Percentiles rank a stretch among this genome's conserved stretches.
phyloP scores from a whole-genome alignment of 1,140 invertebrate genomes.

The Diorhabda sublineata region DNA sequence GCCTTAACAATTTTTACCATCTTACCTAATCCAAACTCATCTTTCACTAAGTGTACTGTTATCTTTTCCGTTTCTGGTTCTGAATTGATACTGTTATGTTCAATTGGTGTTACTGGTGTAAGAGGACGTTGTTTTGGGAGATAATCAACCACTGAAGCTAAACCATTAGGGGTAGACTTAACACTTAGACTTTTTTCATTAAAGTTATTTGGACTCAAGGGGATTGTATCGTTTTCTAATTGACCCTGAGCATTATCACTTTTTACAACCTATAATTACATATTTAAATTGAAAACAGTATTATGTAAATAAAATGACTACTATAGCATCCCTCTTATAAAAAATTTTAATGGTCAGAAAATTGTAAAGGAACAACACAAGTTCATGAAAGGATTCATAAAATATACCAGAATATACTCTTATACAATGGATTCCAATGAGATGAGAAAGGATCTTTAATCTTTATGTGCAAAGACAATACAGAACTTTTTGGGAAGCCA shows the following conservation, averaged over 20 bases:
- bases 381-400: no score
- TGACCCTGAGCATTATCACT: background rate
- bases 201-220: background rate
- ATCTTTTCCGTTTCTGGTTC: constrained; percentile 52
- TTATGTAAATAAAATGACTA: no score
- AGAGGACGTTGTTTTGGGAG: background rate
- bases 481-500: no score
- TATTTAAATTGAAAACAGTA: background rate
- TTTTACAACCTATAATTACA: constrained; percentile 6
- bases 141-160: constrained; percentile 13
- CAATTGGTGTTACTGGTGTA: constrained; percentile 39
- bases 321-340: no score
- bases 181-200: background rate
- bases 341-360: no score
- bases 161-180: constrained; percentile 16
- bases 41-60: constrained; percentile 59
- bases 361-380: no score
- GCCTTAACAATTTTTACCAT: no score
- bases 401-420: no score
- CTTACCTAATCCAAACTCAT: constrained; percentile 62
- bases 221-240: background rate
- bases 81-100: constrained; percentile 29
- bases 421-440: no score
- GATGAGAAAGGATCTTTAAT: no score
- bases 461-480: no score